Evolutionary conservation across 2,113 vertebrate species (phyloP).

Genomic region (Balaenoptera acutorostrata): DNA sequence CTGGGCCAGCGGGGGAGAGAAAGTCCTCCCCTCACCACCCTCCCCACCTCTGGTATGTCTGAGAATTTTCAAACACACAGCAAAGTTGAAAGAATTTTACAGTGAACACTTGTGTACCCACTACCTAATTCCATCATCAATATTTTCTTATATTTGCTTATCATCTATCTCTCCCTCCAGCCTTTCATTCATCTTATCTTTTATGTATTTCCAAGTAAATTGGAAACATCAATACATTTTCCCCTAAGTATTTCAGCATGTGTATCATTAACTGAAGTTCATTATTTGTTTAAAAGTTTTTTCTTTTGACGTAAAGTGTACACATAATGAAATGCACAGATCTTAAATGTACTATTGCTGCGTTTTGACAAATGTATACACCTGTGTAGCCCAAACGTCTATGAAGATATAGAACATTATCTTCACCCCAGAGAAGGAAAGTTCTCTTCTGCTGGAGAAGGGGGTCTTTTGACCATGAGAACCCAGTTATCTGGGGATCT

Average conservation of each 20-base stretch:
- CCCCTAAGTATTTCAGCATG: background rate
- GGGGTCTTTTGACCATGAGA: background rate
- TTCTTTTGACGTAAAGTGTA: background rate
- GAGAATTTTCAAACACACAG: background rate
- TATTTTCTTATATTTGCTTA: background rate
- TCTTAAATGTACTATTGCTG: background rate
- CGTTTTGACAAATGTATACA: background rate
- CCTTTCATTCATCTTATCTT: background rate
- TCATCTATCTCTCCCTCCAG: background rate
- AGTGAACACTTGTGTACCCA: background rate
- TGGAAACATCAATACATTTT: background rate
- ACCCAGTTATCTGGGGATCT: background rate
- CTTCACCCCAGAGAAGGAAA: background rate
- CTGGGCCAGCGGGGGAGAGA: background rate
- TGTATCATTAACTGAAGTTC: background rate
- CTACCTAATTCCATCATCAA: background rate
- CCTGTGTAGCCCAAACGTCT: background rate
- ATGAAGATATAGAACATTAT: background rate
- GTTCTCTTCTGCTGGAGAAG: background rate
- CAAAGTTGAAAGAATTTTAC: background rate
- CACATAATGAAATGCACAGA: background rate
- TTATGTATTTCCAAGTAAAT: conserved; percentile 11
- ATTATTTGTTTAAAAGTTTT: background rate
- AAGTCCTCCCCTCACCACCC: no score
- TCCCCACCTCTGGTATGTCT: background rate